Percentiles rank a stretch among this genome's conserved stretches.
These are phyloP conservation scores for Okapia johnstoni DNA, from an alignment of 2,113 vertebrate species.

Conservation along the genomic window DNA sequence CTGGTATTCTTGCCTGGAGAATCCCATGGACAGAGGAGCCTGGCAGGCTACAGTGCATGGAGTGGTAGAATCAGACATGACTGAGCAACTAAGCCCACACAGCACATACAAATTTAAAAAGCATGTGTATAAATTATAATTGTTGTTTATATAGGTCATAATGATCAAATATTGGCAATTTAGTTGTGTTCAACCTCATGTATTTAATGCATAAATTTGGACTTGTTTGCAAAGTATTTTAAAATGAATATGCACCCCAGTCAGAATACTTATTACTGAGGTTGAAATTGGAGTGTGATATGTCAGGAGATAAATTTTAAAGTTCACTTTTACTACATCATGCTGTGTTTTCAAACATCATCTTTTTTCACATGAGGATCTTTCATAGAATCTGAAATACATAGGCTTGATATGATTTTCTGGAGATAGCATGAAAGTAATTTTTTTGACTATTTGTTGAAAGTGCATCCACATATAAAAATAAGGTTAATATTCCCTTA, in stretches of 20 bases:
- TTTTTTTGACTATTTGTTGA: background rate
- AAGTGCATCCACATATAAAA: background rate
- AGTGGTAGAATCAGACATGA: background rate
- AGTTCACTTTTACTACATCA: background rate
- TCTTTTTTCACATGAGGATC: background rate
- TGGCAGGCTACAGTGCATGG: accelerated
- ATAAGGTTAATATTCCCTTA: background rate
- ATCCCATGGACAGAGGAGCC: background rate
- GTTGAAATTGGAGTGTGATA: background rate
- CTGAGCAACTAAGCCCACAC: background rate
- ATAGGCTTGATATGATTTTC: background rate
- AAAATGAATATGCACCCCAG: background rate
- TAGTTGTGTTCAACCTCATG: background rate
- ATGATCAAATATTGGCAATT: background rate
- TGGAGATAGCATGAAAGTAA: background rate
- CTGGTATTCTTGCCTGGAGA: background rate
- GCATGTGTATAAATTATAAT: background rate
- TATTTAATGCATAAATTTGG: background rate
- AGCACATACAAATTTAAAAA: background rate
- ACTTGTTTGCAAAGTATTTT: background rate
- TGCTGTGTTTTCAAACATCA: background rate
- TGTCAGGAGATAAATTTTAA: background rate
- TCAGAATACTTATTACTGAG: background rate
- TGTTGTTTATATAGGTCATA: background rate
- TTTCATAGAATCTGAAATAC: background rate